Conservation (phyloP, 2,797 vertebrate genomes). For the Siniperca scherzeri region DNA sequence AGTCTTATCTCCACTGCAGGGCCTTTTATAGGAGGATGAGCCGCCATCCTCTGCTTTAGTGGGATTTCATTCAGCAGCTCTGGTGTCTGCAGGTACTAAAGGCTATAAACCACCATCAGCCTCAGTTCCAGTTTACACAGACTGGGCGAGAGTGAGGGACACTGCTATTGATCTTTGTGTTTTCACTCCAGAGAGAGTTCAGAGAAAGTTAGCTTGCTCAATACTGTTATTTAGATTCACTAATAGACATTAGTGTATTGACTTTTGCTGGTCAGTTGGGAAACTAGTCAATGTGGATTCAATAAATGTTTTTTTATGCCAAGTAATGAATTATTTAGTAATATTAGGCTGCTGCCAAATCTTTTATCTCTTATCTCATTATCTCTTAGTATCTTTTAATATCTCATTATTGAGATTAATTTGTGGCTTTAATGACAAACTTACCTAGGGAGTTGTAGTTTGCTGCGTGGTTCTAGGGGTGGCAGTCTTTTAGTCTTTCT, state of each 20-base stretch:
- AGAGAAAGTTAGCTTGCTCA: constrained; percentile 24
- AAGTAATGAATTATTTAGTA: constrained; percentile 15
- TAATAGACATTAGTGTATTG: constrained; percentile 28
- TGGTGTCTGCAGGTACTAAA: constrained; percentile 23
- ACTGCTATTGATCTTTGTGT: constrained; percentile 43
- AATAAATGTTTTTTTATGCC: neutral
- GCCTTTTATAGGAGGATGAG: constrained; percentile 27
- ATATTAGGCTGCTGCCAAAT: neutral
- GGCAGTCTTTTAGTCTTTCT: neutral
- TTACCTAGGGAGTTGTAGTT: neutral
- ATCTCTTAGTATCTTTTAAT: neutral
- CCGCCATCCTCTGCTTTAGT: neutral
- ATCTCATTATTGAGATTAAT: neutral
- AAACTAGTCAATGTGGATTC: constrained; percentile 17
- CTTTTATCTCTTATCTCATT: neutral
- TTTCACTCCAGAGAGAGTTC: neutral
- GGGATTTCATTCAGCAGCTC: constrained; percentile 31
- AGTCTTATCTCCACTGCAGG: constrained; percentile 39
- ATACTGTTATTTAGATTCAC: constrained; percentile 21
- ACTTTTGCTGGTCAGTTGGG: constrained; percentile 24
- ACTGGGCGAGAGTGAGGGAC: constrained; percentile 1
- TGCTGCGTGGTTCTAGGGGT: neutral
- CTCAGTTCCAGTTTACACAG: constrained; percentile 15
- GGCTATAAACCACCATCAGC: constrained; percentile 27
- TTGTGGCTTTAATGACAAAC: neutral